Conservation (phyloP, 2,888 invertebrate species). For the Stenchaetothrips biformis region DNA sequence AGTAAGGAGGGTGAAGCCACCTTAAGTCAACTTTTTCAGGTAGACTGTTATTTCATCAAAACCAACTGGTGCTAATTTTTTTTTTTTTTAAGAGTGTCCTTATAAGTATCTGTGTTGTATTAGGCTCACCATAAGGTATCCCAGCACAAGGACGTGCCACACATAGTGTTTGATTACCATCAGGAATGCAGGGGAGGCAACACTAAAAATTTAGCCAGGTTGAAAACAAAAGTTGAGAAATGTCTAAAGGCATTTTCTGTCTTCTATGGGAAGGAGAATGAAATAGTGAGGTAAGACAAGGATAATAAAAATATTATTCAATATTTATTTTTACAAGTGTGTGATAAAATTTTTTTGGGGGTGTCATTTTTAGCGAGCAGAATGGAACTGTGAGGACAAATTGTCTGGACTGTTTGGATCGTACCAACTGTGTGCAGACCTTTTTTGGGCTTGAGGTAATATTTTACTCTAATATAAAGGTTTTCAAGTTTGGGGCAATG, state of each 20-base stretch:
- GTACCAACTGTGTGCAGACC: constrained; percentile 97
- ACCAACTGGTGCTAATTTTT: constrained; percentile 2
- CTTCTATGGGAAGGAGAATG: constrained; percentile 57
- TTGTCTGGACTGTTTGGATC: constrained; percentile 95
- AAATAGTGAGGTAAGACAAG: constrained; percentile 45
- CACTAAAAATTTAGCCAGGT: constrained; percentile 70
- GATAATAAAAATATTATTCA: constrained; percentile 34
- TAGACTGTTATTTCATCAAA: constrained; percentile 38
- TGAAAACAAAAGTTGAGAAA: constrained; percentile 73
- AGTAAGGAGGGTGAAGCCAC: constrained; percentile 96
- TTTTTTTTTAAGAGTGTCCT: constrained; percentile 29
- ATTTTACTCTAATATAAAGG: constrained; percentile 27
- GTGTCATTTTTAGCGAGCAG: constrained; percentile 60
- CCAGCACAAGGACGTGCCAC: constrained; percentile 68
- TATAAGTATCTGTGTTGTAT: constrained; percentile 37
- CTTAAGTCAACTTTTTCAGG: constrained; percentile 87
- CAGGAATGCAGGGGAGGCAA: constrained; percentile 84
- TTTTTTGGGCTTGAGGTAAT: constrained; percentile 79
- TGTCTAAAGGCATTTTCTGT: constrained; percentile 69
- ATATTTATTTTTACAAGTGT: constrained; percentile 29
- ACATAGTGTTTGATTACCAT: constrained; percentile 94
- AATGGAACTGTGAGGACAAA: constrained; percentile 90
- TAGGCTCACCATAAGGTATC: constrained; percentile 80
- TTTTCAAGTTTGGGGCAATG: background rate
- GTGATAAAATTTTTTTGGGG: constrained; percentile 45